Evolutionary conservation across 2,113 vertebrate genomes (phyloP).

Genomic region (Crotalus helleri): DNA sequence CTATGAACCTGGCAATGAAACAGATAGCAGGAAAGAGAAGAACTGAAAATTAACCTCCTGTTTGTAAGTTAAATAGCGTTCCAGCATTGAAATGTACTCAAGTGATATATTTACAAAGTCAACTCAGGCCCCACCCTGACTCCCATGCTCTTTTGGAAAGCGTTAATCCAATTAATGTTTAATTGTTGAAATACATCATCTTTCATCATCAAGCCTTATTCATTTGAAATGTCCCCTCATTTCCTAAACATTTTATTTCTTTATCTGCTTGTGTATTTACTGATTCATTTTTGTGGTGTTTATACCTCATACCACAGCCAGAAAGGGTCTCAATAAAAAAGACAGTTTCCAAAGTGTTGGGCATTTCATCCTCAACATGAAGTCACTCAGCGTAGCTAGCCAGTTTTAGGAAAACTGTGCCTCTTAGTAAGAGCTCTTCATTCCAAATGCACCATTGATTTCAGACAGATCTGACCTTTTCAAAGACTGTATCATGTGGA

Average conservation of each 20-base stretch:
- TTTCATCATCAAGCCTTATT: neutral
- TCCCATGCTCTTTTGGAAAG: neutral
- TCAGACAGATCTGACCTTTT: neutral
- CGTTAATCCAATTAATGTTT: neutral
- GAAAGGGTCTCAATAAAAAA: neutral
- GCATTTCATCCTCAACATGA: neutral
- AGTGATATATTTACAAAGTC: neutral
- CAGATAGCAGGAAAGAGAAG: neutral
- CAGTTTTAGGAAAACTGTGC: neutral
- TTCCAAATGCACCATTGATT: neutral
- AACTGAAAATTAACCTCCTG: neutral
- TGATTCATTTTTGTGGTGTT: neutral
- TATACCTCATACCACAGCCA: neutral
- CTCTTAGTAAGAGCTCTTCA: neutral
- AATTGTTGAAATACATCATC: neutral
- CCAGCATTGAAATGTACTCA: neutral
- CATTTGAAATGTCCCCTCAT: neutral
- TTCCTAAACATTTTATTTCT: neutral
- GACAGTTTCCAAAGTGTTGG: neutral
- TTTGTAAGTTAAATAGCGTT: neutral
- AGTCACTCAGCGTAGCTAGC: neutral
- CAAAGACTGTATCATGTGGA: neutral
- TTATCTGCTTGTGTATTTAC: neutral
- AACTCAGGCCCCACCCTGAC: neutral
- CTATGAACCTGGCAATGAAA: neutral